Evolutionary conservation across 2,797 vertebrate species (phyloP), one percentile per base, ranked within the genome.

Genomic region (Arrhamphus sclerolepis): DNA sequence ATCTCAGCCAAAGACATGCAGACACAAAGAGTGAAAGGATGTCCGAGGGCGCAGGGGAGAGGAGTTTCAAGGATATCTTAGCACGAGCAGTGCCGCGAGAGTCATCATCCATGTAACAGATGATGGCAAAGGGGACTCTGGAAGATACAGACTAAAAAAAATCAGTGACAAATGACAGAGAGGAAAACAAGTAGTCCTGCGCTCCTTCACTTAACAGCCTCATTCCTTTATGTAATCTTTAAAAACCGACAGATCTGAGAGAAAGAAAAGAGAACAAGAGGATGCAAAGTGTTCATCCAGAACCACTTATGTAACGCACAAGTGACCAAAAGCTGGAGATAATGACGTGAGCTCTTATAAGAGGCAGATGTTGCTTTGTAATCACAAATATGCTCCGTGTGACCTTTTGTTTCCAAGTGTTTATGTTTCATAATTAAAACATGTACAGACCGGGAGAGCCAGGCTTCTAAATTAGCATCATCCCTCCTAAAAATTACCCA

Each of bases 361-460:
- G 86, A 92, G 73, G 75, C 88, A 90, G 87, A 86, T 89, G 87
- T 77, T 74, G 52, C 70, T 66, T 65, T 66, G 78, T 70, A 77
- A 70, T 68, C 59, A 20, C 73, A 85, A 89, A 87, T 77, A 78
- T 82, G 81, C 53, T 65, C 58, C 72, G 78, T 82, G 75, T 77
- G 74, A 57, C 46, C 26, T 1, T 18, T 61, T 34, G 48, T 79
- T 78, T 87, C 72, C 68, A 48, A 81, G 79, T 90, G 88, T 89
- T 88, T 84, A 79, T 63, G 54, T 68, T 84, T 80, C 62, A 64
- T 62, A 77, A 78, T 78, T 87, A 72, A 86, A 91, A 88, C 72
- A 75, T 89, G 84, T 84, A 77, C 75, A 72, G 84, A 83, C 68
- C n/a, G 46, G 29, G 61, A 68, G 58, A 75, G 68, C 42, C 31